phyloP scores from a whole-genome alignment of 2,888 invertebrate genomes.

The Cremastobaeus sp. region DNA sequence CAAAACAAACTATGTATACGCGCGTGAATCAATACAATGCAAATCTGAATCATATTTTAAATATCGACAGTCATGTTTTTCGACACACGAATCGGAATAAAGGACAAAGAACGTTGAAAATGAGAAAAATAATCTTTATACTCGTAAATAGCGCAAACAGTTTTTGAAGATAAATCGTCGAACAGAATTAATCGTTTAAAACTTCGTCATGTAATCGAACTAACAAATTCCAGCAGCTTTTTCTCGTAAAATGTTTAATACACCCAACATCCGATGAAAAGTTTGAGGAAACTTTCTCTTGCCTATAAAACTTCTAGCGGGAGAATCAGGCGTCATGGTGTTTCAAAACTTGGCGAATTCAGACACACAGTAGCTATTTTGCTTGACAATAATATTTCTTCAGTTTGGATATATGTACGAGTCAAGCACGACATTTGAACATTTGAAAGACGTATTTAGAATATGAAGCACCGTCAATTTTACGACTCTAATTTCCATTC shows the following conservation, averaged over 20 bases:
- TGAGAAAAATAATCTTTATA: conserved; percentile 10
- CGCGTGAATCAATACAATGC: too few relatives aligned
- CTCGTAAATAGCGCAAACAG: conserved; percentile 33
- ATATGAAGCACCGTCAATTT: too few relatives aligned
- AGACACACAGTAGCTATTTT: conserved; percentile 52
- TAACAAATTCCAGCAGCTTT: conserved; percentile 52
- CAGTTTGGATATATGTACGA: conserved; percentile 43
- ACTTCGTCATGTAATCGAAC: conserved; percentile 57
- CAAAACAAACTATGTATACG: too few relatives aligned
- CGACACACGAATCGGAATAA: conserved; percentile 1
- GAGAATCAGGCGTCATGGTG: conserved; percentile 60
- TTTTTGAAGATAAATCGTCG: conserved; percentile 49
- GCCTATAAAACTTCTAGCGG: conserved; percentile 46
- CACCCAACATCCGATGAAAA: conserved; percentile 57
- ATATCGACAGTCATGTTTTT: background rate
- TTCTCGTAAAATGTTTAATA: conserved; percentile 59
- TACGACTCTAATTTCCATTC: too few relatives aligned
- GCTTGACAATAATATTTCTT: conserved; percentile 46
- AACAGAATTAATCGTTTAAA: conserved; percentile 57
- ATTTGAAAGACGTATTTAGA: conserved; percentile 39
- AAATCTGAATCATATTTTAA: too few relatives aligned
- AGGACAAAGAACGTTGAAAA: conserved; percentile 20
- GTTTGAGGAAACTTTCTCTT: conserved; percentile 52
- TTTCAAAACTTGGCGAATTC: conserved; percentile 54
- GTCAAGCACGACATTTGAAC: conserved; percentile 35